These are phyloP conservation scores for Sipha maydis DNA, from an alignment of 2,888 invertebrate species.

Conservation along the genomic window DNA sequence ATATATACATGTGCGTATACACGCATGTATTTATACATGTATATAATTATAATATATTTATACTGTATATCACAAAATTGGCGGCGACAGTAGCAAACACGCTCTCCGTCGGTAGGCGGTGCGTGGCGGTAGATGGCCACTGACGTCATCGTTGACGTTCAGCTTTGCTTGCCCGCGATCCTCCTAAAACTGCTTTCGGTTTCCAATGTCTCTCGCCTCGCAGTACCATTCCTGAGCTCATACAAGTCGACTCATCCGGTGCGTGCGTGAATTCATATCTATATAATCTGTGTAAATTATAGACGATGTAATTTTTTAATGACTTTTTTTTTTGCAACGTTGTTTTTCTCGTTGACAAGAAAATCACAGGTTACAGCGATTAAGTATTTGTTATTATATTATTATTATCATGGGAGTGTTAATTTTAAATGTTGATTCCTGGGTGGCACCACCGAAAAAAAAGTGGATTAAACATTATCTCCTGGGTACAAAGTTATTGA, in stretches of 20 bases:
- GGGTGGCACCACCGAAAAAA: conserved; percentile 75
- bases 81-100: conserved; percentile 35
- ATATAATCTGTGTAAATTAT: background rate
- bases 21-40: no score
- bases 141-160: conserved; percentile 59
- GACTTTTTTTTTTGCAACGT: background rate
- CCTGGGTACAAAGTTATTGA: conserved; percentile 30
- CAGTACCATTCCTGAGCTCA: conserved; percentile 48
- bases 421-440: conserved; percentile 64
- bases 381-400: background rate
- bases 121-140: conserved; percentile 43
- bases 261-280: background rate
- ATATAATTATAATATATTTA: background rate
- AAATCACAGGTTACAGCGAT: background rate
- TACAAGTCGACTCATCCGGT: conserved; percentile 24
- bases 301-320: background rate
- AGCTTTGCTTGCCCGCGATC: conserved; percentile 30
- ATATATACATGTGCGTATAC: no score
- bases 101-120: conserved; percentile 50
- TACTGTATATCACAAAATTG: conserved; percentile 4
- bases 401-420: conserved; percentile 56
- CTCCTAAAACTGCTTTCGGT: conserved; percentile 57
- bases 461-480: conserved; percentile 79
- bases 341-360: no score
- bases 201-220: conserved; percentile 39